Base-by-base conservation (phyloP, 2,888 invertebrate species). In the Dryobota labecula region DNA sequence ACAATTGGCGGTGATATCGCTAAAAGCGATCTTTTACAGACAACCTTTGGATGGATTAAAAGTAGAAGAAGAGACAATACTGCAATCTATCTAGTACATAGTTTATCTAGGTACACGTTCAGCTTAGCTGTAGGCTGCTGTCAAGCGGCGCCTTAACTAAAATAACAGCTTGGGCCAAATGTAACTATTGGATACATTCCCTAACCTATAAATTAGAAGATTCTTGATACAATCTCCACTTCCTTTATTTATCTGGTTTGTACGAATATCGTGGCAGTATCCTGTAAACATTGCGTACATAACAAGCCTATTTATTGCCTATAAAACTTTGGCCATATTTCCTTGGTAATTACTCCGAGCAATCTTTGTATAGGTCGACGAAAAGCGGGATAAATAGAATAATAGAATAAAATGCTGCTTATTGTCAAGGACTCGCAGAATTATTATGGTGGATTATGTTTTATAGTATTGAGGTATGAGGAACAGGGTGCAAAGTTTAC, bases 291-390 rank as follows among this genome's bases (percentile, higher is more conserved):
- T 70, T 68, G 81, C 53, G 64, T 67, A 80, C 80, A 67, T 79
- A 80, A 67, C 70, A 76, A 53, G 66, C 62, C 58, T 68, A 78
- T 80, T 82, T 82, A 80, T 73, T 68, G 67, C 36, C 47, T 45
- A 77, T 77, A 72, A 82, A 82, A 78, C 70, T 82, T 82, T 24
- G 51, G 38, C 51, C 18, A 82, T 78, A 82, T 78, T 65, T 78
- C 53, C 33, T 67, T 47, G 24, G 53, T 71, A 81, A 81, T 76
- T 68, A 68, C 60, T 64, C 20, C 41, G 41, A 63, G 38, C n/a
- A 45, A 45, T 70, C 18, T 66, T 70, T 70, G 43, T 71, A 18
- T 43, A 66, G 36, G 30, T 20, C 15, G 27, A 5, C 30, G n/a
- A 51, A 57, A 53, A 38, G 13, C 20, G 2, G n/a, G 20, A 60